phyloP scores from a whole-genome alignment of 37 sponge, comb jelly and placozoan genomes.

The Diacarnus erythraeanus region DNA sequence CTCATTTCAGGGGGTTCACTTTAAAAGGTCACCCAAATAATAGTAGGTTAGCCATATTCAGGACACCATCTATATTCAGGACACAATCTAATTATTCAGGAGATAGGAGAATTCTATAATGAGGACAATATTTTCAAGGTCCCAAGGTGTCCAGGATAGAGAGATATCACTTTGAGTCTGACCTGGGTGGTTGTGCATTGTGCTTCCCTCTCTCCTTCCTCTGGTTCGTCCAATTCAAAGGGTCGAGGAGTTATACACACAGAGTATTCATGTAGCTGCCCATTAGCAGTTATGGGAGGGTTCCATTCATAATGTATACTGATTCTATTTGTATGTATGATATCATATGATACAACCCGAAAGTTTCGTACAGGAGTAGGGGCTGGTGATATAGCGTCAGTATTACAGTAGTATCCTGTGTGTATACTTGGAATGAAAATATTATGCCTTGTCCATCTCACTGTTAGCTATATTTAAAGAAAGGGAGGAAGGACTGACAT shows the following conservation, averaged over 20 bases:
- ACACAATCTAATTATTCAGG: too few species aligned
- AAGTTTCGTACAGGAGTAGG: constrained; percentile 9
- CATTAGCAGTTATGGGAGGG: constrained; percentile 11
- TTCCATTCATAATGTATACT: constrained; percentile 4
- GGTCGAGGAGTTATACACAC: not conserved
- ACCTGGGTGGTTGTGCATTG: not conserved
- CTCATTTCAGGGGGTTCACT: too few species aligned
- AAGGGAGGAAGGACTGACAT: too few species aligned
- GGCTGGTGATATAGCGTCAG: not conserved
- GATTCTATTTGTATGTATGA: not conserved
- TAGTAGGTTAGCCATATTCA: too few species aligned
- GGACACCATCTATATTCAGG: too few species aligned
- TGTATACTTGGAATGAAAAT: too few species aligned
- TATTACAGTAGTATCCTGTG: not conserved
- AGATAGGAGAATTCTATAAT: too few species aligned
- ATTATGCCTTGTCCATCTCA: too few species aligned
- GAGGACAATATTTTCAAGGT: too few species aligned
- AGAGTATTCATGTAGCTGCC: not conserved
- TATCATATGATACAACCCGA: not conserved
- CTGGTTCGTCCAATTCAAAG: not conserved
- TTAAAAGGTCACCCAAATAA: too few species aligned
- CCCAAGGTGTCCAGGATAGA: too few species aligned
- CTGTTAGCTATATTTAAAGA: not conserved
- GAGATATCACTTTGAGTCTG: too few species aligned
- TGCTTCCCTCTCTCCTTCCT: not conserved